phyloP scores from a whole-genome alignment of 2,113 vertebrate genomes.

The Hucho hucho region DNA sequence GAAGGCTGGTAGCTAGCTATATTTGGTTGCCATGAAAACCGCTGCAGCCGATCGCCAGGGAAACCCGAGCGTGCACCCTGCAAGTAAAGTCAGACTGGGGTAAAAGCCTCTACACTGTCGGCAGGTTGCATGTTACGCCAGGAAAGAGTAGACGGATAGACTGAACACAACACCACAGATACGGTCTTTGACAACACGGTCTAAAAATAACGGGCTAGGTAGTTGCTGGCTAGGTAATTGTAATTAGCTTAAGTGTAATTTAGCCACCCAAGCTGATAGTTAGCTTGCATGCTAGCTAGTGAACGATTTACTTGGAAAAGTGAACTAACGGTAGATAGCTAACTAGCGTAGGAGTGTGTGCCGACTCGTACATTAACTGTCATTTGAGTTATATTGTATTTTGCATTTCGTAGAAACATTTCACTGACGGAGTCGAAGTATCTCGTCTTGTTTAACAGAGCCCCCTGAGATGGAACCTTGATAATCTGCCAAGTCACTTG shows the following conservation, averaged over 20 bases:
- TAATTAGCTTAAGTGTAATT: constrained; percentile 37
- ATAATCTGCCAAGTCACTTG: constrained; percentile 60
- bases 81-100: not conserved
- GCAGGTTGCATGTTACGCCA: not conserved
- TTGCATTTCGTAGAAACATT: not conserved
- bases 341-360: too few species aligned
- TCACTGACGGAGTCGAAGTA: not conserved
- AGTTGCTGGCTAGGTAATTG: not conserved
- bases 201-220: constrained; percentile 29
- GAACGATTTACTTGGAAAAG: too few species aligned
- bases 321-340: too few species aligned
- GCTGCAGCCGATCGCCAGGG: too few species aligned
- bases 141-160: not conserved
- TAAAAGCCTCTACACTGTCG: too few species aligned
- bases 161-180: not conserved
- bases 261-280: too few species aligned
- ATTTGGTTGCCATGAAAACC: too few species aligned
- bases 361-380: too few species aligned
- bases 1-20: too few species aligned
- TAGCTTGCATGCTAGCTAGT: too few species aligned
- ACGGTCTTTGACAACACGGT: not conserved
- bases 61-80: not conserved
- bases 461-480: constrained; percentile 46
- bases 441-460: not conserved
- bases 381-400: too few species aligned